Base-by-base conservation (phyloP, 2,797 vertebrate genomes). In the Helostoma temminkii region DNA sequence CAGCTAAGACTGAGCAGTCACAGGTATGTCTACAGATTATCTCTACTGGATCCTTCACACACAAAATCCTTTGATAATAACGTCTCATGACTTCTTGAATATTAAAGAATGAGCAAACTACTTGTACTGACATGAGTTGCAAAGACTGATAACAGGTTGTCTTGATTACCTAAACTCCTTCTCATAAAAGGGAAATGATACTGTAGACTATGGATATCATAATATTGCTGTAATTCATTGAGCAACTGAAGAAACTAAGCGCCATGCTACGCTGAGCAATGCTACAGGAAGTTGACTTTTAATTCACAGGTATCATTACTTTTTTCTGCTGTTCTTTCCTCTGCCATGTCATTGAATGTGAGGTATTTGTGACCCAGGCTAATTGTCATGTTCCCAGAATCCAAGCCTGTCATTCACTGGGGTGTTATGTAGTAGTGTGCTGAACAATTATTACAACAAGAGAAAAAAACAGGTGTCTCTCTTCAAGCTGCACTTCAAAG, bases 401-500 rank as follows among this genome's bases (percentile, higher is more conserved):
- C 74, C 71, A 32, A 39, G 64, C 81, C 67, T 84, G 63, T 89
- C 82, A 88, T 90, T 90, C 80, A 46, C n/a, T 58, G 0, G 56
- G 22, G 74, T 86, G 86, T 89, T 84, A 84, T 92, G 80, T 89
- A 78, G 80, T 76, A 78, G 76, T 54, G 74, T 82, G 76, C 26
- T 32, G 47, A 88, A 91, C 86, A 91, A 85, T 91, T 83, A 90
- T 85, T 77, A 81, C 61, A 53, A 80, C 65, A 56, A 60, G 55
- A 53, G 62, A 71, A 64, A 59, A 78, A 84, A 81, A 79, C 86
- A 88, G 88, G 68, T 78, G 82, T 88, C 82, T 91, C 75, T 84
- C 83, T 82, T 87, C 68, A 32, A 83, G 78, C 75, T 63, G 6
- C 45, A 89, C 93, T 92, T 94, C 93, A 95, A 94, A 94, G 92